Conservation (phyloP, 92 coral and sea anemone genomes). For the Epizoanthus rinbou region DNA sequence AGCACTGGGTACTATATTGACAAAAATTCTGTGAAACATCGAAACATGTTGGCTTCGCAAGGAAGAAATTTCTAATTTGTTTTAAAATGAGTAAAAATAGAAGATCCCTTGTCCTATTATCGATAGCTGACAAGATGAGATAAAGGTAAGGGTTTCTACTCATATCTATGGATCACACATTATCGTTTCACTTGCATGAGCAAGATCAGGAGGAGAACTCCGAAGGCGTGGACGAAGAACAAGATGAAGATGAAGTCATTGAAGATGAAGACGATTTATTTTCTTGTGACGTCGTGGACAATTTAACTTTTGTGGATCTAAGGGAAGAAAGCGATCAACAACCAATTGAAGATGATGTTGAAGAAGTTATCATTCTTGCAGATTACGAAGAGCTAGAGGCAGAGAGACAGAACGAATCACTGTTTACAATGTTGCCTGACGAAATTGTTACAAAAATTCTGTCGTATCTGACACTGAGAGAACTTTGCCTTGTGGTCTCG, state of each 20-base stretch:
- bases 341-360: constrained; percentile 36
- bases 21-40: no score
- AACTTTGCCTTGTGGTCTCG: constrained; percentile 64
- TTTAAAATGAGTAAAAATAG: no score
- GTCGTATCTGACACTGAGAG: constrained; percentile 69
- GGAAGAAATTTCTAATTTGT: no score
- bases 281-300: background rate
- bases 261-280: background rate
- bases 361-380: constrained; percentile 41
- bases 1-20: constrained; percentile 8
- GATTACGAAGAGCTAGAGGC: constrained; percentile 3
- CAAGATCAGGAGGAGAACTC: constrained; percentile 1
- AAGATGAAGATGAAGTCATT: background rate
- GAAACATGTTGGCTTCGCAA: no score
- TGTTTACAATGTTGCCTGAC: constrained; percentile 71
- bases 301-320: background rate
- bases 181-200: background rate
- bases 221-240: background rate
- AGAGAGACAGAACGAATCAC: background rate
- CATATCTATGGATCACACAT: background rate
- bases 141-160: background rate
- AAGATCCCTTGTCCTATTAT: background rate
- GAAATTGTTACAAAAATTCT: constrained; percentile 78
- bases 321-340: background rate
- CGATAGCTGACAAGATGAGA: background rate